Percentiles rank a stretch among this genome's conserved stretches.
Evolutionary conservation across 2,113 vertebrate genomes (phyloP).

Genomic region (Ibidorhyncha struthersii): DNA sequence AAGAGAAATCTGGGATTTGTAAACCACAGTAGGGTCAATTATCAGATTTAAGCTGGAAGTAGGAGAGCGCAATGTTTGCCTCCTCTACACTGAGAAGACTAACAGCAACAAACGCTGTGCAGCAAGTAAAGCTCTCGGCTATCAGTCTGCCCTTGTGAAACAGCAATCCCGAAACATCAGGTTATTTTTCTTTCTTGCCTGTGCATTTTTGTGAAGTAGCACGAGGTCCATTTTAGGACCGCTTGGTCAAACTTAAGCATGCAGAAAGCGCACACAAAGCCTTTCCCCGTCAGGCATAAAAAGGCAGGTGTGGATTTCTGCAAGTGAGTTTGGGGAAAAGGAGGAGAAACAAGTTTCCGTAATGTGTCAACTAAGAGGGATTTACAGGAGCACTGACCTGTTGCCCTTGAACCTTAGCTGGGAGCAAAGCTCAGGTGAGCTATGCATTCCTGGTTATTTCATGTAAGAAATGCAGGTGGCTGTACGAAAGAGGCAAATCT

Average conservation of each 20-base stretch:
- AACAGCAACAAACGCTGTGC: neutral
- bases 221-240: neutral
- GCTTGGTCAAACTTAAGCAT: neutral
- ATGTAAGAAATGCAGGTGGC: neutral
- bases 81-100: neutral
- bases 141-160: too few species aligned
- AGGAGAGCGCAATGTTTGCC: neutral
- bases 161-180: neutral
- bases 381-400: neutral
- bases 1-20: neutral
- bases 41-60: neutral
- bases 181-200: neutral
- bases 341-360: neutral
- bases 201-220: neutral
- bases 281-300: neutral
- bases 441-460: neutral
- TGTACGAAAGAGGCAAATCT: neutral
- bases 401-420: neutral
- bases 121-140: neutral
- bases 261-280: neutral
- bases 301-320: neutral
- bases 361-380: neutral
- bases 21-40: neutral
- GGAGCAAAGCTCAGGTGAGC: neutral
- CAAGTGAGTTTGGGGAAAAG: neutral